Conservation (phyloP, 2,797 vertebrate species). For the Jordanella pulchra region DNA sequence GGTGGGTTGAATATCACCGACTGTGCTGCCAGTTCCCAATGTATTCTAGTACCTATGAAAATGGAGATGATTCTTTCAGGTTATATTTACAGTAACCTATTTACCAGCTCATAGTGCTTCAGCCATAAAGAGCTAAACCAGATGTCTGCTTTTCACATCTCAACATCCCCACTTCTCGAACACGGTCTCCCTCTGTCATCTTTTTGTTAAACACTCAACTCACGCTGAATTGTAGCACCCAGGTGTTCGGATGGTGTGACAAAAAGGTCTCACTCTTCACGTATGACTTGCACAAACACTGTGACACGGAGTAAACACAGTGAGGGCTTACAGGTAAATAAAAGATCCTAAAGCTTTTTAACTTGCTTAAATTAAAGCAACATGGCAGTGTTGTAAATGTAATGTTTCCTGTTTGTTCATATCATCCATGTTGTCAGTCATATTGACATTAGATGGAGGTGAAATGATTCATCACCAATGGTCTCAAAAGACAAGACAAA, state of each 20-base stretch:
- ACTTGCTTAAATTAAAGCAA: neutral
- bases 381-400: conserved; percentile 3
- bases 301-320: conserved; percentile 56
- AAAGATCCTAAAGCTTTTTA: conserved; percentile 14
- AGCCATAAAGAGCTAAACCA: conserved; percentile 42
- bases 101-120: conserved; percentile 48
- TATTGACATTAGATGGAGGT: neutral
- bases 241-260: conserved; percentile 60
- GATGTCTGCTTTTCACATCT: conserved; percentile 52
- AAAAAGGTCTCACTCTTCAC: conserved; percentile 39
- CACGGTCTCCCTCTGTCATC: neutral
- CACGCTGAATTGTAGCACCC: conserved; percentile 47
- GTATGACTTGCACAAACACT: conserved; percentile 42
- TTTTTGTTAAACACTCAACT: conserved; percentile 14
- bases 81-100: conserved; percentile 63
- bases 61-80: conserved; percentile 28
- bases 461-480: neutral
- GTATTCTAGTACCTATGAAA: conserved; percentile 59
- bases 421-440: neutral
- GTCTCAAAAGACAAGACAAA: neutral
- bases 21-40: conserved; percentile 35
- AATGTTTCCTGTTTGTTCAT: conserved; percentile 4
- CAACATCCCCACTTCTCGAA: conserved; percentile 48
- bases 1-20: conserved; percentile 18
- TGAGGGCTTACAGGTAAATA: conserved; percentile 43